These are phyloP conservation scores for Neomicropteryx cornuta DNA, from an alignment of 1,140 invertebrate genomes.

Conservation along the genomic window DNA sequence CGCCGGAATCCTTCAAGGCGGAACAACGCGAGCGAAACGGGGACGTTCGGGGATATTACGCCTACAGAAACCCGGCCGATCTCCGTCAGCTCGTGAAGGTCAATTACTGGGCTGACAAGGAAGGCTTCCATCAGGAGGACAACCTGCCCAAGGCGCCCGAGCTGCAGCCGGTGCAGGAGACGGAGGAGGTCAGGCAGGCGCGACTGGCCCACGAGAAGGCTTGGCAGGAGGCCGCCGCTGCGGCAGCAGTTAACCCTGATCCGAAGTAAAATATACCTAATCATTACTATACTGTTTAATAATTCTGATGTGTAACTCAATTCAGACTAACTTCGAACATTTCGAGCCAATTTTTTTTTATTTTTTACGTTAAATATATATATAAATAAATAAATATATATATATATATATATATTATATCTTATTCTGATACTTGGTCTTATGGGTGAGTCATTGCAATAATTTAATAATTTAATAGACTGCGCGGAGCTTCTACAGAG, in stretches of 20 bases:
- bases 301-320: no score
- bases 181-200: conserved; percentile 44
- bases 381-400: no score
- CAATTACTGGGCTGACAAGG: conserved; percentile 48
- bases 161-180: conserved; percentile 44
- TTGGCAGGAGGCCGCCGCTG: conserved; percentile 48
- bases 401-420: no score
- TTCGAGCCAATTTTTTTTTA: no score
- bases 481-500: no score
- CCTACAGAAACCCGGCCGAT: conserved; percentile 28
- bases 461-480: no score
- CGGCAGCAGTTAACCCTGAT: conserved; percentile 36
- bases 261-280: no score
- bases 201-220: conserved; percentile 48
- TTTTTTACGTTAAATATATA: no score
- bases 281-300: no score
- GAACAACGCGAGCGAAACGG: conserved; percentile 39
- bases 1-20: conserved; percentile 51
- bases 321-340: no score
- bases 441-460: no score
- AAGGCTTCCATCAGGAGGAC: conserved; percentile 55
- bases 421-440: no score
- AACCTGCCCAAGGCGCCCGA: conserved; percentile 48
- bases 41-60: conserved; percentile 39
- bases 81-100: conserved; percentile 42